phyloP scores from a whole-genome alignment of 2,888 invertebrate genomes.

The Merodon equestris region DNA sequence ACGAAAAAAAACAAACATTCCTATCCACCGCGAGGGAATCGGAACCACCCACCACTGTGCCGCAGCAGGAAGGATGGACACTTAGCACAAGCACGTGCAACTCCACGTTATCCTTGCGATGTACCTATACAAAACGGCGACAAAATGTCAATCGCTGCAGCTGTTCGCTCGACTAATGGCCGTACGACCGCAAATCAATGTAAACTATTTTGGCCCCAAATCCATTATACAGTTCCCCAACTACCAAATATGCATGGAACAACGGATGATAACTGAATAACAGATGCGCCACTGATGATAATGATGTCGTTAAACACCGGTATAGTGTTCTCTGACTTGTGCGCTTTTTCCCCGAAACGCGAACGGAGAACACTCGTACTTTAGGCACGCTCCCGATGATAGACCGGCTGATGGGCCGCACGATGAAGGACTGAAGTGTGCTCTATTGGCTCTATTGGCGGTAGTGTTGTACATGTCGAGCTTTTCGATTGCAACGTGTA shows the following conservation, averaged over 20 bases:
- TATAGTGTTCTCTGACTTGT: conserved; percentile 7
- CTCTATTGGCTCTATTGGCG: conserved; percentile 4
- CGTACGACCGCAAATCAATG: conserved; percentile 54
- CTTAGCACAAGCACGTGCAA: conserved; percentile 54
- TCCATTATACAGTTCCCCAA: conserved; percentile 38
- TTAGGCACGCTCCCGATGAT: conserved; percentile 29
- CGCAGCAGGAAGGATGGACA: neutral
- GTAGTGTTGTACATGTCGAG: conserved; percentile 36
- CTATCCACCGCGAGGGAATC: neutral
- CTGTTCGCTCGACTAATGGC: conserved; percentile 48
- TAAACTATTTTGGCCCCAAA: conserved; percentile 53
- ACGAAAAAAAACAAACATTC: neutral
- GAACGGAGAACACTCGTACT: conserved; percentile 1
- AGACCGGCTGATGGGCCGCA: conserved; percentile 65
- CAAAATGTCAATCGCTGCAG: conserved; percentile 41
- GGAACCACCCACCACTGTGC: conserved; percentile 1
- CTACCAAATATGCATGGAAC: conserved; percentile 47
- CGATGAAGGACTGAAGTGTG: conserved; percentile 64
- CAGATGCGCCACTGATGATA: conserved; percentile 35
- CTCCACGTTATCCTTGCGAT: conserved; percentile 40
- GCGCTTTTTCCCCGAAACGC: neutral
- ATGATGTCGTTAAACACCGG: conserved; percentile 44
- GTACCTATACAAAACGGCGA: neutral
- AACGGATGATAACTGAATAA: conserved; percentile 44
- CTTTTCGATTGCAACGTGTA: conserved; percentile 43